Evolutionary conservation across 2,888 invertebrate genomes (phyloP).

Genomic region (Salpingus planirostris): DNA sequence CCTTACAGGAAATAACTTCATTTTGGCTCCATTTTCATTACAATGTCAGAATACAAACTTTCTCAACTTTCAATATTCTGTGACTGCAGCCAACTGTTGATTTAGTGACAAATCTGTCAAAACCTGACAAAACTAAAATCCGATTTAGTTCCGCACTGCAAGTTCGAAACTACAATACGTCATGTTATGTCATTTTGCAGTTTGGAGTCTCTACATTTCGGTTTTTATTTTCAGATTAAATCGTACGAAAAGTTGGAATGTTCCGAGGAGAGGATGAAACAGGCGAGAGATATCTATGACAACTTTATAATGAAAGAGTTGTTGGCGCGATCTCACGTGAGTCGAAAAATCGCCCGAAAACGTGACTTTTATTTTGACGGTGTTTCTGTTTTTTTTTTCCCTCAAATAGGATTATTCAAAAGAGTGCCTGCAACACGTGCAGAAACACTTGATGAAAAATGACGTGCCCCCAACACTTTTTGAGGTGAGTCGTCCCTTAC

Average conservation of each 20-base stretch:
- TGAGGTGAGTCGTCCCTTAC: slow-evolving; percentile 63
- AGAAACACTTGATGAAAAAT: slow-evolving; percentile 93
- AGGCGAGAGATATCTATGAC: slow-evolving; percentile 96
- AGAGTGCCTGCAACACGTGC: slow-evolving; percentile 95
- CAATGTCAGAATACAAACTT: too few species aligned
- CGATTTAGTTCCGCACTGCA: too few species aligned
- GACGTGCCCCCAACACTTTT: slow-evolving; percentile 96
- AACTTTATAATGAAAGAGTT: slow-evolving; percentile 99
- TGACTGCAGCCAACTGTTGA: too few species aligned
- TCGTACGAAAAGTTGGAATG: slow-evolving; percentile 97
- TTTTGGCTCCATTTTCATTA: too few species aligned
- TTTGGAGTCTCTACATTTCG: too few species aligned
- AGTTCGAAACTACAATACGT: too few species aligned
- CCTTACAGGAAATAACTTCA: too few species aligned
- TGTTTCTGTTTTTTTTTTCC: slow-evolving; percentile 36
- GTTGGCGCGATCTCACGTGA: slow-evolving; percentile 96
- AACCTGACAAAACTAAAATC: too few species aligned
- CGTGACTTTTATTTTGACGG: background rate
- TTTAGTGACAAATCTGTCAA: too few species aligned
- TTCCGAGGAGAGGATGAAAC: slow-evolving; percentile 88
- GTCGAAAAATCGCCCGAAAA: slow-evolving; percentile 41
- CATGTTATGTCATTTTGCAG: too few species aligned
- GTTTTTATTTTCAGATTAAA: slow-evolving; percentile 73
- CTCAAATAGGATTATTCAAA: slow-evolving; percentile 97
- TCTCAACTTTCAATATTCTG: too few species aligned